phyloP scores from a whole-genome alignment of 2,888 invertebrate genomes.

The Tinea pellionella region DNA sequence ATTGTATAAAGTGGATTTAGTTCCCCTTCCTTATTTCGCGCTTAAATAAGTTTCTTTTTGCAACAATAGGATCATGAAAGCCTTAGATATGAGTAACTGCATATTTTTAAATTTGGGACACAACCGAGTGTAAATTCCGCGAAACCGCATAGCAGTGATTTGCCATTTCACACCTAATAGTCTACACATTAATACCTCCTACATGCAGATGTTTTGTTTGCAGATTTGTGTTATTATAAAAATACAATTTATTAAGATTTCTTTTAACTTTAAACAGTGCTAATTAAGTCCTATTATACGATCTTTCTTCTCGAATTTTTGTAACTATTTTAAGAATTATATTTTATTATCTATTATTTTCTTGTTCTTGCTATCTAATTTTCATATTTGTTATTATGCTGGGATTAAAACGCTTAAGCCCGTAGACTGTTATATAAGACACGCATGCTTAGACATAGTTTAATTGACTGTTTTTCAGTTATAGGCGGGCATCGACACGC shows the following conservation, averaged over 20 bases:
- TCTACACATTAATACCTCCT: too few species aligned
- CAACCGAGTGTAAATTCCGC: not conserved
- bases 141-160: conserved; percentile 14
- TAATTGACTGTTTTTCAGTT: conserved; percentile 8
- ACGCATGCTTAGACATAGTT: not conserved
- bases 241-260: too few species aligned
- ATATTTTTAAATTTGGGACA: conserved; percentile 5
- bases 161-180: conserved; percentile 15
- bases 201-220: too few species aligned
- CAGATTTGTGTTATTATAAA: too few species aligned
- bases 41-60: too few species aligned
- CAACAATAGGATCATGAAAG: too few species aligned
- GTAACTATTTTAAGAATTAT: not conserved
- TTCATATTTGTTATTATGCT: not conserved
- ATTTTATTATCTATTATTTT: not conserved
- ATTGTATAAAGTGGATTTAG: too few species aligned
- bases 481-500: conserved; percentile 30
- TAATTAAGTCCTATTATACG: too few species aligned
- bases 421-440: not conserved
- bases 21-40: too few species aligned
- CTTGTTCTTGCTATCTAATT: too few species aligned
- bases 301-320: too few species aligned
- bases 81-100: not conserved
- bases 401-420: not conserved
- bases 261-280: too few species aligned